Evolutionary conservation across 2,888 invertebrate genomes (phyloP).

Genomic region (Dinocampus coccinellae): DNA sequence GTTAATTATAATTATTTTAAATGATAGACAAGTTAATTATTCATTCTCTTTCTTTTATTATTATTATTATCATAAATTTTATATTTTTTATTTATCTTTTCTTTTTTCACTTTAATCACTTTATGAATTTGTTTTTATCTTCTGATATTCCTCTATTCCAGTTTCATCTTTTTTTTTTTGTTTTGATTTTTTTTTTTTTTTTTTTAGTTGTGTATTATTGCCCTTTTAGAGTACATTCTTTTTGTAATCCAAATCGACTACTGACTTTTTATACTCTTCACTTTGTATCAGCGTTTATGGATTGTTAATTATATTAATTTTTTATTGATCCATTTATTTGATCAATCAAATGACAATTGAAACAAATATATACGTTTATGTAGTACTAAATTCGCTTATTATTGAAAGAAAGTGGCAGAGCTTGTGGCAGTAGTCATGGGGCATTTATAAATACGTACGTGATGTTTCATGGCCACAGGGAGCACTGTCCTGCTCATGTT

Average conservation of each 20-base stretch:
- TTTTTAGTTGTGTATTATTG: constrained; percentile 26
- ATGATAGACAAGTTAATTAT: constrained; percentile 31
- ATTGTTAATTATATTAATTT: not conserved
- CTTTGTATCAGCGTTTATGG: no score
- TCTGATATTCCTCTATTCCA: constrained; percentile 15
- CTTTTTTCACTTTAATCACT: not conserved
- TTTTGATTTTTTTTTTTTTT: no score
- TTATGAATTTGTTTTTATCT: constrained; percentile 21
- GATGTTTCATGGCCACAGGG: constrained; percentile 61
- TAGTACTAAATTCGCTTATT: not conserved
- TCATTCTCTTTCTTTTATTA: not conserved
- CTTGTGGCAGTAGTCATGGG: constrained; percentile 61
- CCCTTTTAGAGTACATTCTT: constrained; percentile 14
- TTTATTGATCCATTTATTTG: not conserved
- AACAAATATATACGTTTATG: not conserved
- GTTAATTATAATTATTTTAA: constrained; percentile 55
- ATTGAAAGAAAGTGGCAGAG: constrained; percentile 49
- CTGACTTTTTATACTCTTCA: constrained; percentile 62
- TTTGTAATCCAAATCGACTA: constrained; percentile 60
- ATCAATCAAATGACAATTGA: not conserved
- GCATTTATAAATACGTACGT: constrained; percentile 67
- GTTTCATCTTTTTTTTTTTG: constrained; percentile 15
- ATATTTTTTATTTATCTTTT: no score
- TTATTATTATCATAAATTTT: not conserved
- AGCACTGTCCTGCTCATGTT: constrained; percentile 66